These are phyloP conservation scores for Pantherophis vulpinus DNA, from an alignment of 2,797 vertebrate genomes.

Conservation along the genomic window DNA sequence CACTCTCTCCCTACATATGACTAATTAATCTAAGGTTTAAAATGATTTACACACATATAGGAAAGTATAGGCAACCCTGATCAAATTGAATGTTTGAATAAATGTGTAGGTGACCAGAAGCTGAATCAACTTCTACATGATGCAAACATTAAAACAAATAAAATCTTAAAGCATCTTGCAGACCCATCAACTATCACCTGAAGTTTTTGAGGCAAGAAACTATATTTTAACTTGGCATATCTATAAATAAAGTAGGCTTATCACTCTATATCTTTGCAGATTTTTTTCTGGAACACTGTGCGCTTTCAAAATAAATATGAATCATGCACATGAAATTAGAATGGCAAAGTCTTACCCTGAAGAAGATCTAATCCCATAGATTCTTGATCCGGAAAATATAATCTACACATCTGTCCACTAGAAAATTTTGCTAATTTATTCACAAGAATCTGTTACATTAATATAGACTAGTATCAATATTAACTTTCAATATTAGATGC, in stretches of 20 bases:
- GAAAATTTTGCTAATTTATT: constrained; percentile 56
- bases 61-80: not conserved
- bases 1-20: not conserved
- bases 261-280: constrained; percentile 25
- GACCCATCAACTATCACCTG: not conserved
- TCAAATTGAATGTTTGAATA: not conserved
- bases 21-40: not conserved
- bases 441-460: constrained; percentile 51
- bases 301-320: constrained; percentile 51
- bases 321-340: constrained; percentile 56
- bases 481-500: constrained; percentile 50
- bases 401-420: constrained; percentile 52
- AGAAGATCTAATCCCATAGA: constrained; percentile 44
- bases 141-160: not conserved
- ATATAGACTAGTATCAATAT: constrained; percentile 59
- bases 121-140: not conserved
- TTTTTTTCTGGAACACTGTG: constrained; percentile 3
- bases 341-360: constrained; percentile 55
- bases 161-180: not conserved
- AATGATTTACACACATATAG: not conserved
- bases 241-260: constrained; percentile 42
- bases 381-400: constrained; percentile 38
- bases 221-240: constrained; percentile 57
- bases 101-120: not conserved
- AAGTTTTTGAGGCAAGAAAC: constrained; percentile 32